phyloP scores from a whole-genome alignment of 1,140 invertebrate species.

The Drosophila truncata region DNA sequence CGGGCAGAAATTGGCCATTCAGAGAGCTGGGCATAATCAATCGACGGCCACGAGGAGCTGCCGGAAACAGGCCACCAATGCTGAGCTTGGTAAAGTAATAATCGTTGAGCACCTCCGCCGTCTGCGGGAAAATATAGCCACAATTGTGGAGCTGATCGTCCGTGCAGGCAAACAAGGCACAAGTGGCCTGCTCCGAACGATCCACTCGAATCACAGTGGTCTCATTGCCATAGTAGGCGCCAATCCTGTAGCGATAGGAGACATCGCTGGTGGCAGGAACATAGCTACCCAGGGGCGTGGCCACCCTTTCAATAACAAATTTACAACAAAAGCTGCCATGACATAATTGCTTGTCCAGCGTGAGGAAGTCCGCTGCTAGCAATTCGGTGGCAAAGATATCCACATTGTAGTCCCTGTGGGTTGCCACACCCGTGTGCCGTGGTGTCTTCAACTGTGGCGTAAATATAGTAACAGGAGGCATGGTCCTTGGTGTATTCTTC shows the following conservation, averaged over 20 bases:
- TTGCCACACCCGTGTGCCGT: slow-evolving; percentile 47
- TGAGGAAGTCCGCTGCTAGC: slow-evolving; percentile 36
- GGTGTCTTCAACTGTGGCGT: slow-evolving; percentile 27
- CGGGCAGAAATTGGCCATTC: slow-evolving; percentile 63
- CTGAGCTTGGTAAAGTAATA: slow-evolving; percentile 54
- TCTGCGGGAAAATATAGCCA: slow-evolving; percentile 56
- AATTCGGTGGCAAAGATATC: slow-evolving; percentile 61
- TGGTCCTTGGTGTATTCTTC: slow-evolving; percentile 72
- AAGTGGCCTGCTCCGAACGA: slow-evolving; percentile 81
- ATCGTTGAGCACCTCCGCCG: slow-evolving; percentile 39
- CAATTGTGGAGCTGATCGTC: slow-evolving; percentile 65
- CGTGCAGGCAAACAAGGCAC: slow-evolving; percentile 85
- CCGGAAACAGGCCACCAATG: slow-evolving; percentile 58
- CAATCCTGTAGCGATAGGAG: slow-evolving; percentile 83
- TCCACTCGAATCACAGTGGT: slow-evolving; percentile 67
- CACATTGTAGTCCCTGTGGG: slow-evolving; percentile 70
- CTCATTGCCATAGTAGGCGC: slow-evolving; percentile 78
- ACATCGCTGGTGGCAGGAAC: neutral
- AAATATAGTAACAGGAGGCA: slow-evolving; percentile 30
- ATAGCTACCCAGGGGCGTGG: neutral
- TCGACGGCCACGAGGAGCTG: slow-evolving; percentile 54
- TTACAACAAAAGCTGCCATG: slow-evolving; percentile 64
- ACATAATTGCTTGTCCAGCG: slow-evolving; percentile 25
- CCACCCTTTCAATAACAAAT: slow-evolving; percentile 26
- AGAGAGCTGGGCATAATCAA: slow-evolving; percentile 80